A percentile compares a stretch with the other conserved stretches of the same genome.
Evolutionary conservation across 2,888 invertebrate genomes (phyloP).

Genomic region (Archips xylosteana): DNA sequence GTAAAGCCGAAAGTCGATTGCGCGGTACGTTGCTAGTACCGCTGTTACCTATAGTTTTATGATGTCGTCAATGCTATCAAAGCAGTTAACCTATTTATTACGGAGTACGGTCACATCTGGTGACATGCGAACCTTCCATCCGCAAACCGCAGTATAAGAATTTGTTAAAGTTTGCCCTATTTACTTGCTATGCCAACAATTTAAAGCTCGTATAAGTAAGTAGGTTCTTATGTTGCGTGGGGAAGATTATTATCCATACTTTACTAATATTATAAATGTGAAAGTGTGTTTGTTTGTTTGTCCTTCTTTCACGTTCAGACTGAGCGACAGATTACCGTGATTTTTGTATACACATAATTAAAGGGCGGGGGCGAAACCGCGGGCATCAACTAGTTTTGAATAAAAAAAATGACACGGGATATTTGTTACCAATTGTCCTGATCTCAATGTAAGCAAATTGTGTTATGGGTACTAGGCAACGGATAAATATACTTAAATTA

Average conservation of each 20-base stretch:
- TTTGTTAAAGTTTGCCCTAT: neutral
- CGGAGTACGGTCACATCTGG: constrained; percentile 37
- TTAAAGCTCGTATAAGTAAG: neutral
- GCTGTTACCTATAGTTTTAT: constrained; percentile 38
- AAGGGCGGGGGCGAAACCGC: no score
- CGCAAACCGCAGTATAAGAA: constrained; percentile 15
- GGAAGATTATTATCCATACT: neutral
- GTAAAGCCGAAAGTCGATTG: constrained; percentile 10
- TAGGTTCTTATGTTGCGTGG: neutral
- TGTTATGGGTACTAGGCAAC: no score
- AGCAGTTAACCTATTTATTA: constrained; percentile 40
- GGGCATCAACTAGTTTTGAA: no score
- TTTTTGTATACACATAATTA: no score
- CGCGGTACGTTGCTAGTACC: neutral
- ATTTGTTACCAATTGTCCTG: no score
- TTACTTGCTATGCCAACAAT: neutral
- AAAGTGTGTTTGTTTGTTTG: no score
- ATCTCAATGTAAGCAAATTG: no score
- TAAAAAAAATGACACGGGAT: no score
- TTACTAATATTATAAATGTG: no score
- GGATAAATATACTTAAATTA: no score
- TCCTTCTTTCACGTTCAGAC: no score
- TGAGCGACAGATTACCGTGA: no score
- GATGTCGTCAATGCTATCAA: constrained; percentile 38
- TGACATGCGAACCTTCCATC: constrained; percentile 37